Base-by-base conservation (phyloP, 1,140 invertebrate species). In the Pseudoatta argentina region DNA sequence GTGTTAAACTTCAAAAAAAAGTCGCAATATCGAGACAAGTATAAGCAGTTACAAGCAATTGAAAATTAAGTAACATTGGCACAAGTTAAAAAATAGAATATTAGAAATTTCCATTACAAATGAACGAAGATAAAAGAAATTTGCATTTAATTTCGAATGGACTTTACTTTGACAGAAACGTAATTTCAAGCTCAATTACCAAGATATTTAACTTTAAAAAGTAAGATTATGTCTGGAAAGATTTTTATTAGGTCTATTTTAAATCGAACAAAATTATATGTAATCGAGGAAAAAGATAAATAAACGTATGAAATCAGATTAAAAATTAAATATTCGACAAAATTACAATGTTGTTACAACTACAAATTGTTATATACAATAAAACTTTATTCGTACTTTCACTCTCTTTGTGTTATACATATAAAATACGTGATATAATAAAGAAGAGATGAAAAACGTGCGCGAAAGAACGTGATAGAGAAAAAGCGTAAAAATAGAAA, bases 151-250 rank as follows among this genome's bases (percentile, higher is more conserved):
- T 63, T 77, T 77, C 24, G 21, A 77, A 44, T 77, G 16, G 24
- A 77, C 34, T 64, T 77, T 64, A 44, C 59, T 77, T 77, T 44
- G 75, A 63, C 75, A 44, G 39, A 77, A 77, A 44, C 30, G 75
- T 77, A 64, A 64, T 77, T 77, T 64, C 57, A 77, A 61, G 21
- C 39, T 64, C 39, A 77, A 77, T 77, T 77, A 77, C 57, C 75
- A 27, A 44, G 39, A 44, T 44, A 44, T 44, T 44, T 44, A 44
- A 77, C 57, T 77, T 77, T 27, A 34, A 77, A 30, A 77, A 30
- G 39, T 64, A 77, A 64, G 64, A 44, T 77, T 77, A 77, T 48
- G 75, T 64, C 39, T 48, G 10, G n/a, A 77, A 48, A 63, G 39
- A 77, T 77, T 77, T 64, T 77, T 76, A 61, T 64, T 16, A 59